Conservation (phyloP, 1,140 invertebrate species). For the Spodoptera litura region DNA sequence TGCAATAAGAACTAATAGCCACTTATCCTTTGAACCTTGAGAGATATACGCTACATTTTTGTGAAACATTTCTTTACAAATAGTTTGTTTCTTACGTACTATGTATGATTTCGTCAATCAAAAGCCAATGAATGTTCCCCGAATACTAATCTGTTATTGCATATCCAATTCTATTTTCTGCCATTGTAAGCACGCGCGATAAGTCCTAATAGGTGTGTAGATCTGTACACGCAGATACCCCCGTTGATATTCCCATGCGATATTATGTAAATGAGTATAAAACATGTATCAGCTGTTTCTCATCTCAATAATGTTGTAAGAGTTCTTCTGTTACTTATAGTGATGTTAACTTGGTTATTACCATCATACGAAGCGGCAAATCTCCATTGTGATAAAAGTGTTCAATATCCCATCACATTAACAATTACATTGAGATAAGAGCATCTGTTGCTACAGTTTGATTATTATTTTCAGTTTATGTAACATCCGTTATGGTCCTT, state of each 20-base stretch:
- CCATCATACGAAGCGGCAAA: background rate
- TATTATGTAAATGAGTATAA: slow-evolving; percentile 31
- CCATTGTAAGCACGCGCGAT: slow-evolving; percentile 10
- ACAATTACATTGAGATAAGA: no score
- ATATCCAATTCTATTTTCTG: slow-evolving; percentile 3
- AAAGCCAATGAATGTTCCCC: slow-evolving; percentile 7
- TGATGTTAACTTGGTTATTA: slow-evolving; percentile 6
- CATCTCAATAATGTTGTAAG: slow-evolving; percentile 27
- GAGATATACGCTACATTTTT: background rate
- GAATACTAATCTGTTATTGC: slow-evolving; percentile 18
- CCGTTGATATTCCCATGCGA: slow-evolving; percentile 24
- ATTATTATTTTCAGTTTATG: no score
- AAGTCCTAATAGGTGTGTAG: slow-evolving; percentile 34
- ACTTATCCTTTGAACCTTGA: background rate
- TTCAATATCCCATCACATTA: background rate
- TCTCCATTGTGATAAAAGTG: background rate
- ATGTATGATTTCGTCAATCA: background rate
- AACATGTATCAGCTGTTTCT: slow-evolving; percentile 27
- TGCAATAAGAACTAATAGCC: slow-evolving; percentile 9
- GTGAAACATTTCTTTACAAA: background rate
- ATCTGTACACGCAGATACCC: slow-evolving; percentile 20
- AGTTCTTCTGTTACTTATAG: background rate
- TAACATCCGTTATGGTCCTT: no score
- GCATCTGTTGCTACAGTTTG: no score
- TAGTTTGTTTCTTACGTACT: background rate